Evolutionary conservation across 2,888 invertebrate genomes (phyloP).

Genomic region (Nyleta sp.): DNA sequence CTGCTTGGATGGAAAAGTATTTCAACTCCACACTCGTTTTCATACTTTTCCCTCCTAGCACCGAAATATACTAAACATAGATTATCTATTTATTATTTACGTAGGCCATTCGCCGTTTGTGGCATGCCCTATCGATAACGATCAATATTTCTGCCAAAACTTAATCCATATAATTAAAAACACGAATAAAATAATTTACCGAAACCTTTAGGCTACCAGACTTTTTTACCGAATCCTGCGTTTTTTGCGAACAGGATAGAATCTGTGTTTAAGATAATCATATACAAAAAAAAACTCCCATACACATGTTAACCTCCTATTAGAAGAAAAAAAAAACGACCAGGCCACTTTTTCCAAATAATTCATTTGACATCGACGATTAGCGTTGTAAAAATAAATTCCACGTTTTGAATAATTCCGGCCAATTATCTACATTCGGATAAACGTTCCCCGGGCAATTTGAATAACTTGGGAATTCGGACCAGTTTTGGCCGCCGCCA

Average conservation of each 20-base stretch:
- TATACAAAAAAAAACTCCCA: constrained; percentile 17
- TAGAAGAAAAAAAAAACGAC: constrained; percentile 22
- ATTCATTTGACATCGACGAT: constrained; percentile 39
- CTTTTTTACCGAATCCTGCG: constrained; percentile 35
- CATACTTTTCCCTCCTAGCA: too few species aligned
- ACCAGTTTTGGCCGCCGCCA: too few species aligned
- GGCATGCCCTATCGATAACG: constrained; percentile 12
- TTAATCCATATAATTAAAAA: constrained; percentile 58
- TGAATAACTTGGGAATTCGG: too few species aligned
- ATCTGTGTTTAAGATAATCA: constrained; percentile 44
- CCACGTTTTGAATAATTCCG: constrained; percentile 24
- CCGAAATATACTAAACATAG: too few species aligned
- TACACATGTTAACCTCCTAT: neutral
- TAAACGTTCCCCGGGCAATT: too few species aligned
- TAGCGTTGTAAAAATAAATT: constrained; percentile 23
- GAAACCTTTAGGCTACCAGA: constrained; percentile 60
- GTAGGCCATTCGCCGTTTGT: constrained; percentile 5
- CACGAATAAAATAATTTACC: constrained; percentile 52
- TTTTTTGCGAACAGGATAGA: constrained; percentile 35
- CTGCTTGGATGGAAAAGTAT: too few species aligned
- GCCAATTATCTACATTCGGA: constrained; percentile 22
- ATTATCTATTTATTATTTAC: constrained; percentile 8
- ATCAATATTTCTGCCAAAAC: constrained; percentile 24
- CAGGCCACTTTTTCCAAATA: constrained; percentile 12
- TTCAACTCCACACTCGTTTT: too few species aligned